phyloP scores from a whole-genome alignment of 2,113 vertebrate species.

The Pyrgilauda ruficollis region DNA sequence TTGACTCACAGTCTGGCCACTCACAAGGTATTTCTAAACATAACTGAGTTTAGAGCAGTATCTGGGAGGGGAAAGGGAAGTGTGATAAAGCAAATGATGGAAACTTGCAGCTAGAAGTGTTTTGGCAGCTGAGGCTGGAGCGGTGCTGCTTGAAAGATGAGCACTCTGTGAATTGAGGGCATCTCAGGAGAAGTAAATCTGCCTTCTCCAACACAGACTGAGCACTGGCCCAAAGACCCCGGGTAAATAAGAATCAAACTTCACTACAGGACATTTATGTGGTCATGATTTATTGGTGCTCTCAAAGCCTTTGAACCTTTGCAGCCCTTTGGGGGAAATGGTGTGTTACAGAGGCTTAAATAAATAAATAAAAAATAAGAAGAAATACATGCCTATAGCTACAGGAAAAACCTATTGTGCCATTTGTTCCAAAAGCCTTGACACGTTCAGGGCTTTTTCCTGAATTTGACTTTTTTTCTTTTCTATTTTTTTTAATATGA shows the following conservation, averaged over 20 bases:
- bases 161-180: conserved; percentile 69
- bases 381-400: conserved; percentile 46
- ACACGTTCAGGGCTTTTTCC: conserved; percentile 58
- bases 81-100: conserved; percentile 63
- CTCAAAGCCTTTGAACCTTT: conserved; percentile 69
- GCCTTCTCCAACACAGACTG: conserved; percentile 60
- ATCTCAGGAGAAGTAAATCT: conserved; percentile 72
- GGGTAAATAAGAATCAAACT: conserved; percentile 75
- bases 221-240: conserved; percentile 68
- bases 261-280: conserved; percentile 70
- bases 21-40: conserved; percentile 52
- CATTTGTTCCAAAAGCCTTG: conserved; percentile 51
- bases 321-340: conserved; percentile 53
- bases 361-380: conserved; percentile 71
- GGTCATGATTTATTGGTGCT: conserved; percentile 65
- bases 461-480: conserved; percentile 61
- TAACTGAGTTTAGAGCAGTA: conserved; percentile 29
- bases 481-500: conserved; percentile 46
- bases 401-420: conserved; percentile 37
- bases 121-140: conserved; percentile 60
- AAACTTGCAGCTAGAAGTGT: conserved; percentile 62
- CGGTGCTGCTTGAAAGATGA: conserved; percentile 65
- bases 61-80: conserved; percentile 49
- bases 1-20: conserved; percentile 38
- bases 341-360: conserved; percentile 61